Base-by-base conservation (phyloP, 2,888 invertebrate genomes). In the Dolichomitus sp. region DNA sequence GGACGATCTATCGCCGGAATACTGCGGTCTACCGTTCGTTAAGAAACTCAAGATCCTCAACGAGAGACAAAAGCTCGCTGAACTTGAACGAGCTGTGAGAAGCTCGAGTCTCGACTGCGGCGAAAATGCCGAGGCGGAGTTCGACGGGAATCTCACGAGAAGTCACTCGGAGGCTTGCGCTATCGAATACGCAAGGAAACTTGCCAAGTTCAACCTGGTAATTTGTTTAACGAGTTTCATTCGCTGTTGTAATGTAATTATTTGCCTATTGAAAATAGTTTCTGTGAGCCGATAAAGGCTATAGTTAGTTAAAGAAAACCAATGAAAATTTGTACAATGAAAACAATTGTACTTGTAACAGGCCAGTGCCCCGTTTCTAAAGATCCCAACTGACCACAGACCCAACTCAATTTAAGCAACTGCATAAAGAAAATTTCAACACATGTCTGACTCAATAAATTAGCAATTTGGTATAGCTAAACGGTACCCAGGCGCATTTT, bases 31-130 rank as follows among this genome's bases (percentile, higher is more conserved):
- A 80, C 98, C 98, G 0, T 98, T 98, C 91, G 98, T 98, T 0
- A 98, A 98, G 93, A 97, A 98, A 89, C 94, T 98, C 66, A 98
- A 98, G 94, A 98, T 98, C 87, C 94, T 98, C 63, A 98, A 98
- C 92, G 98, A 98, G 94, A 95, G 98, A 11, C 98, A 98, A 92
- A 98, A 98, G 94, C 93, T 98, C 83, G 97, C 97, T 42, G 97
- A 97, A 91, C 94, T 98, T 61, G 97, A 98, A 92, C 96, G 95
- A 86, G 97, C 96, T 12, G 96, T 97, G 33, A 95, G 98, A 83
- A 98, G 97, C 93, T 97, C 97, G 79, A 98, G 97, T 88, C 94
- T 98, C 90, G 98, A 98, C 89, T 96, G 95, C 88, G 95, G 96
- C 2, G 95, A 96, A 88, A 95, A 95, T 87, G 94, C 95, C 84